Conservation (phyloP, 2,797 vertebrate genomes). For the Oreochromis grahami region DNA sequence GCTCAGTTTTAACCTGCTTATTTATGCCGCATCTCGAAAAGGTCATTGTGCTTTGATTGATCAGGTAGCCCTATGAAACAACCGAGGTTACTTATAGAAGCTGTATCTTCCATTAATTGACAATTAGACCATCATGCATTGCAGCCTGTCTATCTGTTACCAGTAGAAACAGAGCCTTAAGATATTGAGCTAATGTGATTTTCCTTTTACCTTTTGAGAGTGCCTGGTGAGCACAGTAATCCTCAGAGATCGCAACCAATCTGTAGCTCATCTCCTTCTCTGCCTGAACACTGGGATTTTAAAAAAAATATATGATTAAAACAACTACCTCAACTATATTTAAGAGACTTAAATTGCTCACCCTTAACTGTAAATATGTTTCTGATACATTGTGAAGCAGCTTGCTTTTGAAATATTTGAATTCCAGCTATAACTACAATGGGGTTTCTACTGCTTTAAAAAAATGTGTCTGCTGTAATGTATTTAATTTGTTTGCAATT, state of each 20-base stretch:
- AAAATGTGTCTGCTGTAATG: not conserved
- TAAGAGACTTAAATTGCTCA: not conserved
- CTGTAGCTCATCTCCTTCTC: not conserved
- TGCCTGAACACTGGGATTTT: not conserved
- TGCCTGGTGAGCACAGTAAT: not conserved
- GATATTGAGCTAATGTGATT: conserved; percentile 16
- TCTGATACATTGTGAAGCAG: not conserved
- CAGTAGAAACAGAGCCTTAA: not conserved
- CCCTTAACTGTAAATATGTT: not conserved
- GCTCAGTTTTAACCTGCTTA: not conserved
- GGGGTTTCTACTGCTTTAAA: not conserved
- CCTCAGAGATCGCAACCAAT: not conserved
- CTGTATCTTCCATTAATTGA: not conserved
- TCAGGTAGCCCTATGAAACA: not conserved
- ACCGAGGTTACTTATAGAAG: not conserved
- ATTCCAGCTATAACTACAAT: not conserved
- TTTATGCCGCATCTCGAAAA: not conserved
- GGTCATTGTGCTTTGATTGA: not conserved
- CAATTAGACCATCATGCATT: not conserved
- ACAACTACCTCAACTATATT: not conserved
- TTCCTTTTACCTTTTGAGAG: not conserved
- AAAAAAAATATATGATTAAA: not conserved
- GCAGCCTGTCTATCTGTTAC: not conserved
- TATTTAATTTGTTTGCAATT: not conserved
- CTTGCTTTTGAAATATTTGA: not conserved